These are phyloP conservation scores for Bryconaethiops microstoma DNA, from an alignment of 2,797 vertebrate genomes.

Conservation along the genomic window DNA sequence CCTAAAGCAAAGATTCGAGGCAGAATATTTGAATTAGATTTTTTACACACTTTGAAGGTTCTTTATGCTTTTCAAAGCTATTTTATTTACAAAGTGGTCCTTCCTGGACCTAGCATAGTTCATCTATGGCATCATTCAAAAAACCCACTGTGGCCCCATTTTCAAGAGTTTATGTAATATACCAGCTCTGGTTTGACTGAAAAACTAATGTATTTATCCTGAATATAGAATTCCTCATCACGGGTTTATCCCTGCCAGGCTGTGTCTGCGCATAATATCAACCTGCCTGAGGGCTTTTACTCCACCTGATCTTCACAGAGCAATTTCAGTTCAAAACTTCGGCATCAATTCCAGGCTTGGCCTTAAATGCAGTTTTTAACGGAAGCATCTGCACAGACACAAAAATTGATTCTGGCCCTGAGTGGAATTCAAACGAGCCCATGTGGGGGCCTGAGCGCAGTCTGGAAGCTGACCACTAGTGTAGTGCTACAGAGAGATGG, in stretches of 20 bases:
- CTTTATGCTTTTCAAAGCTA: too few species aligned
- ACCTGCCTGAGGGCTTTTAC: conserved; percentile 15
- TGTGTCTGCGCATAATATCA: background rate
- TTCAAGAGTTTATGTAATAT: background rate
- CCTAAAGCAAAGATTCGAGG: too few species aligned
- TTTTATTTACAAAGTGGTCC: too few species aligned
- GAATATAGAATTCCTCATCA: background rate
- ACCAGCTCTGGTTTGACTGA: conserved; percentile 4
- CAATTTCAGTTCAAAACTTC: conserved; percentile 32
- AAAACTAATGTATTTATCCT: background rate
- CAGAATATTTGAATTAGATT: too few species aligned
- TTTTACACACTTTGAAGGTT: too few species aligned
- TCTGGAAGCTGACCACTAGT: conserved; percentile 75
- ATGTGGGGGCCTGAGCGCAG: conserved; percentile 64
- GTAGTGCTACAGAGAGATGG: conserved; percentile 74
- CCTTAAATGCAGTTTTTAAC: conserved; percentile 70
- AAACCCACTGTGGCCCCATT: too few species aligned
- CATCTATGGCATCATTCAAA: too few species aligned
- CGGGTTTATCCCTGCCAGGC: background rate
- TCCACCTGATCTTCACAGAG: conserved; percentile 54
- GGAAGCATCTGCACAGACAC: conserved; percentile 83
- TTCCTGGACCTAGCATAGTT: too few species aligned
- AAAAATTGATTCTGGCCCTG: conserved; percentile 78
- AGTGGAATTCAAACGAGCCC: conserved; percentile 76
- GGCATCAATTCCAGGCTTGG: conserved; percentile 68